A percentile compares a stretch with the other conserved stretches of the same genome.
These are phyloP conservation scores for Tinea semifulvella DNA, from an alignment of 2,888 invertebrate species.

Conservation along the genomic window DNA sequence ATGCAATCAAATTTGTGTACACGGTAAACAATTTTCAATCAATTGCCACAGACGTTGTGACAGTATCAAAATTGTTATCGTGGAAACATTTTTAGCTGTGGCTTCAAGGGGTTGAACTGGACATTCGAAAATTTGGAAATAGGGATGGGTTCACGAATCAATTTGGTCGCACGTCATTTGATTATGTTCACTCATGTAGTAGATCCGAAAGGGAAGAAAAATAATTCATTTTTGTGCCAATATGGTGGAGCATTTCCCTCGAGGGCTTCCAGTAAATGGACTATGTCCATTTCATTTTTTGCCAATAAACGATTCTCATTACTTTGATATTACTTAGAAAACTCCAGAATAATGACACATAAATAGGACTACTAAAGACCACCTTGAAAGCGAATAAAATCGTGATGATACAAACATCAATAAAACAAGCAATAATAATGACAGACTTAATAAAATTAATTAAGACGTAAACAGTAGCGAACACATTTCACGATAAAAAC, in stretches of 20 bases:
- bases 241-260: constrained; percentile 29
- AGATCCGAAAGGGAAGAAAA: constrained; percentile 32
- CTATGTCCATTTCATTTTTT: constrained; percentile 5
- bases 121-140: constrained; percentile 11
- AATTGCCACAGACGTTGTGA: constrained; percentile 3
- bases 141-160: constrained; percentile 13
- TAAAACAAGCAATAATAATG: too few relatives aligned
- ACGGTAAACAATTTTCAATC: constrained; percentile 13
- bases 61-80: constrained; percentile 5
- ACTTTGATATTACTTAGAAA: too few relatives aligned
- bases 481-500: constrained; percentile 42
- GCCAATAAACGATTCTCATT: too few relatives aligned
- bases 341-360: too few relatives aligned
- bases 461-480: constrained; percentile 26
- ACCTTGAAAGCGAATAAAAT: background rate
- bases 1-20: constrained; percentile 12
- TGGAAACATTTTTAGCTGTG: constrained; percentile 10
- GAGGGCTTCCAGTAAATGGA: background rate
- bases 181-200: constrained; percentile 29
- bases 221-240: constrained; percentile 47
- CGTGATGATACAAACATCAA: too few relatives aligned
- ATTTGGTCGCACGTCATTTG: constrained; percentile 30
- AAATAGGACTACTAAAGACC: too few relatives aligned
- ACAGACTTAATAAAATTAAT: background rate
- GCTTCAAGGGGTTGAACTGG: constrained; percentile 12